Percentiles rank a stretch among this genome's conserved stretches.
Evolutionary conservation across 2,113 vertebrate species (phyloP).

Genomic region (Centrocercus urophasianus): DNA sequence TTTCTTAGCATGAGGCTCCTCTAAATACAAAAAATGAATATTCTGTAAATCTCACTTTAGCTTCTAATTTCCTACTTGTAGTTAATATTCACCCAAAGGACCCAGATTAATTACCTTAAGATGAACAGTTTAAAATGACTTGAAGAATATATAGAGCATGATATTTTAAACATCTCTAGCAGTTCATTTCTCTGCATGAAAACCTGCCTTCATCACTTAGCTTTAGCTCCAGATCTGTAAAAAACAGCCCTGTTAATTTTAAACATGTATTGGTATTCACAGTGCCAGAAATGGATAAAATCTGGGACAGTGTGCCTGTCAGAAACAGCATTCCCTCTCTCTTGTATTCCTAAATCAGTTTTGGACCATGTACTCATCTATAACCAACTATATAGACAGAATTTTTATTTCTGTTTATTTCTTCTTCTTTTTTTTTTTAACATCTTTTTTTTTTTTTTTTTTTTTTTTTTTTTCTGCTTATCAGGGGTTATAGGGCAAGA

Average conservation of each 20-base stretch:
- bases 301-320: background rate
- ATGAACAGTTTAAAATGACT: constrained; percentile 22
- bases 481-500: background rate
- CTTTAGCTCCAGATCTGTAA: constrained; percentile 29
- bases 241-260: background rate
- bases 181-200: constrained; percentile 28
- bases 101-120: constrained; percentile 47
- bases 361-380: background rate
- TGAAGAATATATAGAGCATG: constrained; percentile 36
- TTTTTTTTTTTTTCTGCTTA: background rate
- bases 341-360: background rate
- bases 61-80: too few relatives aligned
- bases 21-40: constrained; percentile 13
- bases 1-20: background rate
- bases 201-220: constrained; percentile 54
- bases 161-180: constrained; percentile 36
- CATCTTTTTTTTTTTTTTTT: background rate
- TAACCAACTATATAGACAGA: background rate
- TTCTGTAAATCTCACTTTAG: background rate
- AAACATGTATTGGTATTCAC: background rate
- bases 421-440: background rate
- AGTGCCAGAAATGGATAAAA: constrained; percentile 15
- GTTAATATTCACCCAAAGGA: background rate
- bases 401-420: background rate
- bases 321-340: background rate